Evolutionary conservation across 2,888 invertebrate genomes (phyloP), one percentile per base, ranked within the genome.

Genomic region (Choreutis nemorana): DNA sequence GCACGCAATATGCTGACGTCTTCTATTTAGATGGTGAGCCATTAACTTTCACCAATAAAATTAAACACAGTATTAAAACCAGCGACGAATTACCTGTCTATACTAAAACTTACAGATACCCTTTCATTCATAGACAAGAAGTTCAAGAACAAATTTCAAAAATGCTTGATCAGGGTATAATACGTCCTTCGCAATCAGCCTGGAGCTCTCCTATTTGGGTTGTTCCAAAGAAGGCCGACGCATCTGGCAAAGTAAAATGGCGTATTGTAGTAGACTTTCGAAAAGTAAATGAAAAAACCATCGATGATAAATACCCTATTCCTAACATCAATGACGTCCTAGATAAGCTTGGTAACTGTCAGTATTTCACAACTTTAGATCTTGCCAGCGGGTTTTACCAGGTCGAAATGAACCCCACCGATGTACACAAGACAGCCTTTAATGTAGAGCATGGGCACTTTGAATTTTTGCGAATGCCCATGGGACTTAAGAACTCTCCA

Each of bases 381-480:
- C 22, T 40, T 7, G 36, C 44, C 6, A 33, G 26, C 3, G 39
- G 41, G 2, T 41, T 39, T 32, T 36, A 39, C 15, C 39, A 41
- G 4, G 34, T 44, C 2, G 33, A 39, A 14, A 37, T 50, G 28
- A 30, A 33, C 10, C 30, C 37, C 3, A 2, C 22, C 1, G 43
- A 41, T 27, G 34, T 39, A 7, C 29, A 20, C 0, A 51, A 51
- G 35, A 56, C 55, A 1, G 48, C 51, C 1, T 51, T 60, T 34
- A 41, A 32, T 12, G 36, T 39, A 2, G 35, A 38, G 12, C 29
- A 40, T 16, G 44, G 42, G 1, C 44, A 44, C 22, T 40, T 28
- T 8, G 37, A 40, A 28, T 40, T 39, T 28, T 8, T 37, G 2
- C 23, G 40, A 8, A 44, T 42, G 41, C 40, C 39, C 2, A 37